Conservation (phyloP, 2,888 invertebrate genomes). For the Aradus depressus region DNA sequence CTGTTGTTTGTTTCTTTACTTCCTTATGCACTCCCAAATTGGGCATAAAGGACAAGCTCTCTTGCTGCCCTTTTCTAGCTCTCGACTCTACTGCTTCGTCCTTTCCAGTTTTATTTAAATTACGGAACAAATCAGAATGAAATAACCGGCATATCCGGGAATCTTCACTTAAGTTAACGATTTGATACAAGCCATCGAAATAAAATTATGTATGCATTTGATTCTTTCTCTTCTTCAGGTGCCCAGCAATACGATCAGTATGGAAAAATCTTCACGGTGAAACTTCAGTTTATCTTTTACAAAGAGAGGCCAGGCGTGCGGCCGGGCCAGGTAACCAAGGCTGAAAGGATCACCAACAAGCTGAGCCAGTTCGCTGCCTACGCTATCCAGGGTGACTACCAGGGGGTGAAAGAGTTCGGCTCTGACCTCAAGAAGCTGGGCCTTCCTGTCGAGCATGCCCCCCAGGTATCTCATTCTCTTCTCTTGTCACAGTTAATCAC, state of each 20-base stretch:
- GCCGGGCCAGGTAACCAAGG: constrained; percentile 88
- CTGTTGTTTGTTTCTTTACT: too few species aligned
- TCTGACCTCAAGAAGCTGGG: constrained; percentile 87
- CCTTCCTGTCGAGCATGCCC: constrained; percentile 92
- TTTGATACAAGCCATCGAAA: too few species aligned
- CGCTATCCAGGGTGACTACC: constrained; percentile 86
- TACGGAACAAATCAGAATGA: too few species aligned
- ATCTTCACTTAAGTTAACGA: too few species aligned
- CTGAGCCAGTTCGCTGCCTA: constrained; percentile 87
- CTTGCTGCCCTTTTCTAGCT: too few species aligned
- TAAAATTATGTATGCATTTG: too few species aligned
- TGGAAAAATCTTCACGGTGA: constrained; percentile 96
- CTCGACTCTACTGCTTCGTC: too few species aligned
- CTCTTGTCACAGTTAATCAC: background rate
- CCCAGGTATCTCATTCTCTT: constrained; percentile 50
- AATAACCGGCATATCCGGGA: too few species aligned
- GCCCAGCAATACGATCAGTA: constrained; percentile 98
- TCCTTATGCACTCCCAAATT: too few species aligned
- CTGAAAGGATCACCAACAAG: constrained; percentile 81
- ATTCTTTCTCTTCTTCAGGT: too few species aligned
- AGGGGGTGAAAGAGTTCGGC: constrained; percentile 86
- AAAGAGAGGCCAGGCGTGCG: constrained; percentile 94
- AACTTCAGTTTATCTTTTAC: constrained; percentile 92
- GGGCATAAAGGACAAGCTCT: too few species aligned
- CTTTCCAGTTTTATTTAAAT: too few species aligned